phyloP scores from a whole-genome alignment of 2,113 vertebrate genomes.

The Ictalurus punctatus region DNA sequence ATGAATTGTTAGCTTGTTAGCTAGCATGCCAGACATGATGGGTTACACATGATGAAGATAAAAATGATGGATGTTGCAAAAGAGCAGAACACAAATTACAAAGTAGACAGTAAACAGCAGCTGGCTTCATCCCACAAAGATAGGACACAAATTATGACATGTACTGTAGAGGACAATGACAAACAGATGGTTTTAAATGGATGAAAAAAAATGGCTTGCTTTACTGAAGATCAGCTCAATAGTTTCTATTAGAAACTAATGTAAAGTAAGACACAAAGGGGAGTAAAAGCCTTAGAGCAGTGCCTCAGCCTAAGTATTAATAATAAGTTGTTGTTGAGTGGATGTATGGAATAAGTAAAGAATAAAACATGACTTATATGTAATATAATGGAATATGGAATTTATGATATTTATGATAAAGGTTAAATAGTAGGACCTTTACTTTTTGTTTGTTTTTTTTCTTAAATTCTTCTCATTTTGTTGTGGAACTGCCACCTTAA shows the following conservation, averaged over 20 bases:
- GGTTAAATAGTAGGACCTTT: background rate
- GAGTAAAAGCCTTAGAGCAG: background rate
- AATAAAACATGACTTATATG: background rate
- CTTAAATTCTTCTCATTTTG: background rate
- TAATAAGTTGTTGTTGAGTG: background rate
- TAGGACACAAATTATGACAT: constrained; percentile 1
- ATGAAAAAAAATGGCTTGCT: background rate
- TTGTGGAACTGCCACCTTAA: background rate
- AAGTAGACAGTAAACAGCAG: background rate
- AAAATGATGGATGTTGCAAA: constrained; percentile 9
- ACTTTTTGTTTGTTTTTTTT: background rate
- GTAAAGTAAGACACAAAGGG: background rate
- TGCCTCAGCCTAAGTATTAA: background rate
- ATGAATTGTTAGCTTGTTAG: background rate
- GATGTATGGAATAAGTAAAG: background rate
- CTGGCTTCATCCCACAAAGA: background rate
- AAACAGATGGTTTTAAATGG: constrained; percentile 8
- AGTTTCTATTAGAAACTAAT: background rate
- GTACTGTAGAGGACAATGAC: constrained; percentile 1
- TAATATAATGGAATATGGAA: background rate
- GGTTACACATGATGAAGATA: background rate
- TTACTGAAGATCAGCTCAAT: constrained; percentile 24
- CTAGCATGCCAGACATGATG: background rate
- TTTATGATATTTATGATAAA: background rate
- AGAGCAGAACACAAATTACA: background rate